phyloP scores from a whole-genome alignment of 2,113 vertebrate genomes.

The Falco punctatus region DNA sequence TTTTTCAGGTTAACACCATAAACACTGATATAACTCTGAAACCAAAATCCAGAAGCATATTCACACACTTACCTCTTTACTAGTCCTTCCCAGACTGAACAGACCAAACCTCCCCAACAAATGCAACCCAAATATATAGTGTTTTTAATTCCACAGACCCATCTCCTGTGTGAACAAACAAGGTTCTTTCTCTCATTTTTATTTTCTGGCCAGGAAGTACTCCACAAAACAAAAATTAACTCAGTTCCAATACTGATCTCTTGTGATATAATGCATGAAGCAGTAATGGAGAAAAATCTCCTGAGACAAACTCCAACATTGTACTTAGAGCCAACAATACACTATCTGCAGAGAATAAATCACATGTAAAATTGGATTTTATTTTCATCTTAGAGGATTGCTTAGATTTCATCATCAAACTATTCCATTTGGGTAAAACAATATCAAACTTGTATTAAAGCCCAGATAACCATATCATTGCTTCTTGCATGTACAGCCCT shows the following conservation, averaged over 20 bases:
- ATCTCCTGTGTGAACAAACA: neutral
- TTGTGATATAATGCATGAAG: neutral
- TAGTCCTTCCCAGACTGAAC: neutral
- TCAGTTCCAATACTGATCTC: neutral
- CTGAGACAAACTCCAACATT: neutral
- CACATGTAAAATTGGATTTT: neutral
- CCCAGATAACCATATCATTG: neutral
- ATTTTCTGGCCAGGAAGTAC: neutral
- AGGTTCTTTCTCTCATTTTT: neutral
- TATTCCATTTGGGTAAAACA: neutral
- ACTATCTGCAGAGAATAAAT: neutral
- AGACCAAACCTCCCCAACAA: neutral
- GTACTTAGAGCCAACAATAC: neutral
- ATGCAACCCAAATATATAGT: neutral
- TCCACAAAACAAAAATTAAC: neutral
- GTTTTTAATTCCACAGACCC: neutral
- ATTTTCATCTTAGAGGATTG: neutral
- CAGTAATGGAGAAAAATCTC: neutral
- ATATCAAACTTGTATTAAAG: neutral
- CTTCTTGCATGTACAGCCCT: neutral
- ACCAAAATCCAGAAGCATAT: neutral
- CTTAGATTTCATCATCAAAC: neutral
- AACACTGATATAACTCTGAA: neutral
- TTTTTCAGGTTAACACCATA: neutral
- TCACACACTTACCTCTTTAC: neutral